Evolutionary conservation across 2,888 invertebrate genomes (phyloP).

Genomic region (Microdon myrmicae): DNA sequence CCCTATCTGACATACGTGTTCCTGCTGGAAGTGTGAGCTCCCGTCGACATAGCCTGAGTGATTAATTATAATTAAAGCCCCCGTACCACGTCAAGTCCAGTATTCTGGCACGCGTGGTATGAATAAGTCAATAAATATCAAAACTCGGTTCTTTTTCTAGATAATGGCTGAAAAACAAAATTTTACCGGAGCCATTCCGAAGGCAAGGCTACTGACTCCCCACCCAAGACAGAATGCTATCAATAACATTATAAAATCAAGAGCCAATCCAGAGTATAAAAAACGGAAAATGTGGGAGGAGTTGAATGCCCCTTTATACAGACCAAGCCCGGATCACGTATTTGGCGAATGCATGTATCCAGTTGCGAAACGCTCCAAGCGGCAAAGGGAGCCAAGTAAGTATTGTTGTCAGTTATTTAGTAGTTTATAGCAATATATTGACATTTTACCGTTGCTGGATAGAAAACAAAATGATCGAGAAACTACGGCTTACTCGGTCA

Average conservation of each 20-base stretch:
- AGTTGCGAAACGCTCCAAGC: constrained; percentile 57
- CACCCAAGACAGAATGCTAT: constrained; percentile 60
- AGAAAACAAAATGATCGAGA: no score
- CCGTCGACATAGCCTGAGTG: no score
- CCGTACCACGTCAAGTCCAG: constrained; percentile 12
- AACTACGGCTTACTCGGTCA: no score
- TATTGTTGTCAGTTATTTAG: no score
- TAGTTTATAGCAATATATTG: no score
- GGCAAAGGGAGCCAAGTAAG: constrained; percentile 62
- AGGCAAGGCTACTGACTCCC: constrained; percentile 18
- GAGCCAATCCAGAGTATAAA: constrained; percentile 64
- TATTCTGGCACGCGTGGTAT: no score
- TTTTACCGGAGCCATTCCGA: constrained; percentile 36
- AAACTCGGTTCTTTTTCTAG: neutral
- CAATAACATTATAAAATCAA: constrained; percentile 60
- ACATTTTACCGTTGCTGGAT: no score
- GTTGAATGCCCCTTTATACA: constrained; percentile 68
- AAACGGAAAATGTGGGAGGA: constrained; percentile 64
- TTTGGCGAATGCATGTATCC: constrained; percentile 66
- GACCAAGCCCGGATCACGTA: constrained; percentile 74
- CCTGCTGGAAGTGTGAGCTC: constrained; percentile 11
- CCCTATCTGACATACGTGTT: no score
- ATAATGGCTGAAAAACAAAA: constrained; percentile 12
- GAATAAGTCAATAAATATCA: neutral
- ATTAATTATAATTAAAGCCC: constrained; percentile 30